Evolutionary conservation across 2,797 vertebrate genomes (phyloP).

Genomic region (Falco rusticolus): DNA sequence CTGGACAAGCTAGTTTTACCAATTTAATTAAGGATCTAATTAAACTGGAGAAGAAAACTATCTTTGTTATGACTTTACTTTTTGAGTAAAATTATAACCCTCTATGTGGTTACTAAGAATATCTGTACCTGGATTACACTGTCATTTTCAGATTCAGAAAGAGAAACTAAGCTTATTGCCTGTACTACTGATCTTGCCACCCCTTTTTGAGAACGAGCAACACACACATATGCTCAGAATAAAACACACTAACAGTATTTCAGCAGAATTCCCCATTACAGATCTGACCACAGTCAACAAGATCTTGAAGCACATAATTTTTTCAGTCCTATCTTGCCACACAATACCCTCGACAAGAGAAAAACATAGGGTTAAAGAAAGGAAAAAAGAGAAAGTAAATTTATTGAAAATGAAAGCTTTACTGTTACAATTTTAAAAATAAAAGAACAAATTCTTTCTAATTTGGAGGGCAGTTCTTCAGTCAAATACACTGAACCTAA

Average conservation of each 20-base stretch:
- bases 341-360: rapidly evolving
- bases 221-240: background rate
- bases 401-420: background rate
- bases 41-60: background rate
- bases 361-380: rapidly evolving
- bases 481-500: background rate
- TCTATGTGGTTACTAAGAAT: background rate
- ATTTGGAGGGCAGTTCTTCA: background rate
- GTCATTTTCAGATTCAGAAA: background rate
- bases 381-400: rapidly evolving
- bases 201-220: background rate
- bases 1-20: background rate
- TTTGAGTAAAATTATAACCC: background rate
- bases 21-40: conserved; percentile 16
- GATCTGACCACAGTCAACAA: background rate
- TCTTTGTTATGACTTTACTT: background rate
- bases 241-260: background rate
- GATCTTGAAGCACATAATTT: background rate
- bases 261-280: background rate
- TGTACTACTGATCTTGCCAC: background rate
- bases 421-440: background rate
- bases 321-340: background rate
- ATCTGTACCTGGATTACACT: background rate
- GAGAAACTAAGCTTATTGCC: background rate
- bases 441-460: background rate